Evolutionary conservation across 2,113 vertebrate genomes (phyloP).

Genomic region (Rissa tridactyla): DNA sequence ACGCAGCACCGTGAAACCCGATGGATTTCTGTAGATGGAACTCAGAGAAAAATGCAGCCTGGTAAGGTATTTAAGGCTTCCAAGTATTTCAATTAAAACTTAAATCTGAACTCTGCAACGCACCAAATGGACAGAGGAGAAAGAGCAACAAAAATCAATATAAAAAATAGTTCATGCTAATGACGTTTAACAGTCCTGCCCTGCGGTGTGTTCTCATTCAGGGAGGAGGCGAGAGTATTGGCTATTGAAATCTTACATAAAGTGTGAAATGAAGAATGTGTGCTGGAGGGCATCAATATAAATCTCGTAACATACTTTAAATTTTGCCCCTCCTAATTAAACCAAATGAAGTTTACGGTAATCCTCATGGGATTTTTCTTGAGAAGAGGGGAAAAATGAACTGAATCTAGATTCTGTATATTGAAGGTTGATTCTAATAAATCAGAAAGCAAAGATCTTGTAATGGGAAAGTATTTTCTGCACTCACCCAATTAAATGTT

Average conservation of each 20-base stretch:
- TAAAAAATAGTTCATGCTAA: conserved; percentile 32
- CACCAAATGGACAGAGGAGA: neutral
- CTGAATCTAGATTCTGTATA: neutral
- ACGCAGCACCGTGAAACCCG: rapidly evolving
- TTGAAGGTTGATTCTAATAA: conserved; percentile 47
- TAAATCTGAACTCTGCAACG: neutral
- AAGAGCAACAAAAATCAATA: conserved; percentile 34
- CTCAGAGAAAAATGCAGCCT: neutral
- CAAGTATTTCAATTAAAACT: conserved; percentile 38
- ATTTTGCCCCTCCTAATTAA: neutral
- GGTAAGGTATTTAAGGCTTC: neutral
- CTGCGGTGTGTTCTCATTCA: neutral
- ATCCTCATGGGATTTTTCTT: neutral
- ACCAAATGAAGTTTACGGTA: neutral
- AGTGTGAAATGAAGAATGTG: conserved; percentile 8
- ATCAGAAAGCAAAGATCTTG: conserved; percentile 55
- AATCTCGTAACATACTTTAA: neutral
- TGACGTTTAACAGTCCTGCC: conserved; percentile 6
- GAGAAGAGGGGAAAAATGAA: neutral
- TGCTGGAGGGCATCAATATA: conserved; percentile 25
- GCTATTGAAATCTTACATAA: neutral
- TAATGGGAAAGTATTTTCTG: conserved; percentile 30
- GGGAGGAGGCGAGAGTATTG: neutral
- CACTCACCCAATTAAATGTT: conserved; percentile 53
- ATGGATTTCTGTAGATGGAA: neutral